Percentiles rank a stretch among this genome's conserved stretches.
Conservation (phyloP, 2,888 invertebrate genomes). For the Brenthis hecate region DNA sequence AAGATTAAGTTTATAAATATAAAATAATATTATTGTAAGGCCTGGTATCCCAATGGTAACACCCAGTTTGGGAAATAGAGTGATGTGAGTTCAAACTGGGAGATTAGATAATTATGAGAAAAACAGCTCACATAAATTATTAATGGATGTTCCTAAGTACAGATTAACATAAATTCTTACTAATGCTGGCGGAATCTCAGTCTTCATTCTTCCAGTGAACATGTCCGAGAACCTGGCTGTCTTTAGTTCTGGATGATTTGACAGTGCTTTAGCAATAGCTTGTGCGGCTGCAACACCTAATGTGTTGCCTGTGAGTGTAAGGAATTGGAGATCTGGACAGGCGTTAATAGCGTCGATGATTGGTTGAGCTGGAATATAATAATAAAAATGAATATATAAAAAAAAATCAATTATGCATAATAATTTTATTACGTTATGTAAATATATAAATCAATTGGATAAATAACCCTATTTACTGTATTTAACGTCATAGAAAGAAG, state of each 20-base stretch:
- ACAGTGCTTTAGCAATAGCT: slow-evolving; percentile 90
- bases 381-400: neutral
- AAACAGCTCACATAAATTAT: no score
- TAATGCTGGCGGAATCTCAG: slow-evolving; percentile 96
- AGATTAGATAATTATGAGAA: no score
- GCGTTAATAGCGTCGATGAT: slow-evolving; percentile 89
- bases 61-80: no score
- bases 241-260: slow-evolving; percentile 89
- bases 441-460: neutral
- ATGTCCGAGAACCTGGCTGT: slow-evolving; percentile 96
- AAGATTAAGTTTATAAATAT: no score
- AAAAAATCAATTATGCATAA: neutral
- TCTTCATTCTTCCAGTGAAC: slow-evolving; percentile 97
- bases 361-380: slow-evolving; percentile 81
- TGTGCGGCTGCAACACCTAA: slow-evolving; percentile 94
- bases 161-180: slow-evolving; percentile 66
- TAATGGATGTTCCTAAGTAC: neutral
- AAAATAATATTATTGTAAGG: no score
- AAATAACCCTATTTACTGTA: no score
- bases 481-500: no score
- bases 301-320: slow-evolving; percentile 96
- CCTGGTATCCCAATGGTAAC: no score
- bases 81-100: no score
- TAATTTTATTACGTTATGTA: neutral
- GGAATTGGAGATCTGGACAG: slow-evolving; percentile 85